Base-by-base conservation (phyloP, 2,888 invertebrate species). In the Rhimphoctona megacephalus region DNA sequence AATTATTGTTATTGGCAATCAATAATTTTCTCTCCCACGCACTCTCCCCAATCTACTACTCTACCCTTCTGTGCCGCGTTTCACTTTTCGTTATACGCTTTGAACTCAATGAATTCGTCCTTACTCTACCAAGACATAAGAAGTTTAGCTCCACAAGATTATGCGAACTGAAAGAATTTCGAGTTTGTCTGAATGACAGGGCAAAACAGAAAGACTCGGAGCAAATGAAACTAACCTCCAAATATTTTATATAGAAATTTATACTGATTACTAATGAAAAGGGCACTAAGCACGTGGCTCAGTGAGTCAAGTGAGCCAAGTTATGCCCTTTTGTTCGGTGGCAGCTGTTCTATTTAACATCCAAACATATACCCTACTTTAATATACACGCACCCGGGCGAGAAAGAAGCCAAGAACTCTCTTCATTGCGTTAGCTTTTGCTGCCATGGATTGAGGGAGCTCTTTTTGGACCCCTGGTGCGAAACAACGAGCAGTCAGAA, bases 401-500 rank as follows among this genome's bases (percentile, higher is more conserved):
- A 79, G 81, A 83, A 79, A 79, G 86, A 86, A 84, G 86, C 78
- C 76, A 78, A 83, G 86, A 79, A 76, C 54, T 79, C 81, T 70
- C 69, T 25, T 19, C 54, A 43, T 70, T 69, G 67, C 69, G 67
- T 84, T 69, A 69, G 84, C 73, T 78, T 81, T 81, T 74, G 81
- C 33, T 73, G 81, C 79, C 61, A 78, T 86, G 86, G 86, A 86
- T 86, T 79, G 86, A 86, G 84, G 86, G 86, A 86, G 86, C 86
- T 86, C 86, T 66, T 76, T 82, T 76, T 81, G 92, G 92, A 93
- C 93, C 93, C 94, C 94, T 90, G 92, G 91, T 90, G 94, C 89
- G 94, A 92, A 93, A 92, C 92, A 93, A 94, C 93, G 92, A 93
- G 93, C 93, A 94, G 94, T 92, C 93, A 93, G 92, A 94, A 94